phyloP scores from a whole-genome alignment of 2,888 invertebrate genomes.

The Thalpophila matura region DNA sequence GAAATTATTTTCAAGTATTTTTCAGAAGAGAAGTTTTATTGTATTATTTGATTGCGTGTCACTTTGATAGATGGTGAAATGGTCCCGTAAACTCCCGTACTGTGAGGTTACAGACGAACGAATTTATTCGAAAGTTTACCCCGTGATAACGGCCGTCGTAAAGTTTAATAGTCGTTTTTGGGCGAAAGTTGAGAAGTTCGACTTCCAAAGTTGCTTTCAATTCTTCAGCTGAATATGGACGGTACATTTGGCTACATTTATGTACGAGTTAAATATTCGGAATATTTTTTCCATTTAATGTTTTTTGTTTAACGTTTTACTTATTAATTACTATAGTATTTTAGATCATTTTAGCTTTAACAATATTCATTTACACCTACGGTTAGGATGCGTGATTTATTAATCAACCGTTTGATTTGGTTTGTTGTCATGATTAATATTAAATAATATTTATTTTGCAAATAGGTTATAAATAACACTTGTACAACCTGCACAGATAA shows the following conservation, averaged over 20 bases:
- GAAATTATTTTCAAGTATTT: constrained; percentile 90
- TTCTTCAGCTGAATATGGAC: constrained; percentile 42
- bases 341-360: too few relatives aligned
- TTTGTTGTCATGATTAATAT: too few relatives aligned
- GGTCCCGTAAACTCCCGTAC: constrained; percentile 81
- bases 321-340: too few relatives aligned
- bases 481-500: too few relatives aligned
- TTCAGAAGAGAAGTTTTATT: constrained; percentile 89
- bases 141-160: constrained; percentile 63
- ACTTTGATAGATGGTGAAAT: constrained; percentile 89
- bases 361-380: too few relatives aligned
- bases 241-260: constrained; percentile 25
- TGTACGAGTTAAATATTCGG: neutral
- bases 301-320: neutral
- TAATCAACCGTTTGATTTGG: too few relatives aligned
- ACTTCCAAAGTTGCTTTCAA: constrained; percentile 34
- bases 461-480: too few relatives aligned
- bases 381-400: too few relatives aligned
- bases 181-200: constrained; percentile 61
- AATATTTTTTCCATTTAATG: neutral
- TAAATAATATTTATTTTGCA: too few relatives aligned
- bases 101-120: constrained; percentile 80
- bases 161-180: constrained; percentile 82
- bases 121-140: constrained; percentile 88
- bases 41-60: constrained; percentile 91